Base-by-base conservation (phyloP, 2,113 vertebrate genomes). In the Euleptes europaea region DNA sequence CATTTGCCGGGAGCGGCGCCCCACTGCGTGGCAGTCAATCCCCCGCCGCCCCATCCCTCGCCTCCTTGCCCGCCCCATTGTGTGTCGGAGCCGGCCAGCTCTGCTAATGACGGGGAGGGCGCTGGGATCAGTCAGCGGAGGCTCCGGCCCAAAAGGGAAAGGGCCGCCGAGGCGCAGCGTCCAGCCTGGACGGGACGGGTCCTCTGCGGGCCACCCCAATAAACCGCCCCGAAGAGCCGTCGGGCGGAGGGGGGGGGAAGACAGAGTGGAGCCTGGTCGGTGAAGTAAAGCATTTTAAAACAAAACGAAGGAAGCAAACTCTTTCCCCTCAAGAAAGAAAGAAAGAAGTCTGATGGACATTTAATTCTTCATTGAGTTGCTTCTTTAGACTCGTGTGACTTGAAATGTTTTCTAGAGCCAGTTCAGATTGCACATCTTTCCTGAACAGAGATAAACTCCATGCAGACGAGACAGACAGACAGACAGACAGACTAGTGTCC, bases 1-100 rank as follows among this genome's bases (percentile, higher is more conserved):
- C 84, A 84, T 90, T 90, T 91, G 86, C 86, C 84, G 73, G 66
- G 74, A 67, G 83, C 44, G 82, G 26, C n/a, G 57, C 84, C 83
- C 80, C 44, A 77, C 65, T 67, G 67, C 44, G 85, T 17, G 28
- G 60, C n/a, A 51, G 63, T 13, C 44, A 49, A 31, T 13, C 21
- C 33, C 15, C 44, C 44, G 85, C 11, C 35, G 21, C n/a, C n/a
- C n/a, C n/a, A n/a, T n/a, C n/a, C n/a, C n/a, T n/a, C n/a, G n/a
- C 44, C 31, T 54, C 51, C 78, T 44, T 76, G 13, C 12, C 60
- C 15, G 2, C 8, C 6, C 73, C 31, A 8, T 4, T 35, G 69
- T 28, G 35, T 71, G 11, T 1, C 5, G 54, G 35, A 40, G 38
- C 35, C 51, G 1, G 33, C 33, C 42, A 33, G 14, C 65, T 15